Base-by-base conservation (phyloP, 1,140 invertebrate genomes). In the Drosophila subpulchrella region DNA sequence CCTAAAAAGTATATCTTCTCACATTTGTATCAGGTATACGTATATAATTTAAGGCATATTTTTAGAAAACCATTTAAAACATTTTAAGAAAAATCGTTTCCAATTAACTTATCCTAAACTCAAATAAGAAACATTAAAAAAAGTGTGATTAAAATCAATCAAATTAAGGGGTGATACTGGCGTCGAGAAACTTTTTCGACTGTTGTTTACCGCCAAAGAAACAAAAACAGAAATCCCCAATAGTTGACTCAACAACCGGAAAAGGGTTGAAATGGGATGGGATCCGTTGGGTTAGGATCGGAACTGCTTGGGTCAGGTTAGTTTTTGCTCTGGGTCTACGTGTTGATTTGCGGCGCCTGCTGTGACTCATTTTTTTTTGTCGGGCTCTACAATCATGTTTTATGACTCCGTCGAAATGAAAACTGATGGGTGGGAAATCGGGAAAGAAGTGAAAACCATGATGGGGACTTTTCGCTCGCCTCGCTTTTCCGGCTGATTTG, bases 401-500 rank as follows among this genome's bases (percentile, higher is more conserved):
- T 85, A 81, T 84, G 61, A 60, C 47, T 41, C 74, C 39, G 44
- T 50, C 47, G 32, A 58, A 58, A 72, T 59, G 47, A 60, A 68
- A 70, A 46, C n/a, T 13, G 7, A 10, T 27, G 27, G 27, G 1
- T 27, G 27, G 27, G 3, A 27, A 27, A 27, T 27, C 4, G 27
- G 3, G 12, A 6, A 7, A 30, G 6, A 39, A 11, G 38, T 38
- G 24, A 24, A 71, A 60, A 46, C 27, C 24, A 32, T 39, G 20
- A 30, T 56, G 48, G 51, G 54, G 4, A 34, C 20, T 42, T 78
- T 72, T n/a, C 57, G 56, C 58, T 72, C 48, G 66, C 78, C 42
- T 51, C 62, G 58, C 74, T 75, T 78, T 85, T 86, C 78, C 83
- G 70, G 51, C 30, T 42, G 81, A 81, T 85, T 83, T 78, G 70